Evolutionary conservation across 2,113 vertebrate genomes (phyloP), one percentile per base, ranked within the genome.

Genomic region (Gopherus flavomarginatus): DNA sequence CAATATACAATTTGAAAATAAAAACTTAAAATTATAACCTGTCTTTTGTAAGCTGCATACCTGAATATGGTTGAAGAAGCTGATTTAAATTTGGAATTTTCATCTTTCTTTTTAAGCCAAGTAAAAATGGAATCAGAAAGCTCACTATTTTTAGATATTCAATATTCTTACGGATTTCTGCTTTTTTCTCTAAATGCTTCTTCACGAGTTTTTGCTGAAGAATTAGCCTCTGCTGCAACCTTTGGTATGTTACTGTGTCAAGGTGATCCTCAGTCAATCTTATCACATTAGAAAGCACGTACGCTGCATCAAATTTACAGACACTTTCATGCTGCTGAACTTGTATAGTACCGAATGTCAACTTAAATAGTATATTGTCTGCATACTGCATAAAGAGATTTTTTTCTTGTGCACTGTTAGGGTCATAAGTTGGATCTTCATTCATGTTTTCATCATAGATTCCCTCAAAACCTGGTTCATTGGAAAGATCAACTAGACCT

Each of bases 101-200:
- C 97, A 98, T 98, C 92, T 98, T 98, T 92, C 96, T 98, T 97
- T 97, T 98, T 88, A 98, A 96, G 47, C 92, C 93, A n/a, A 98
- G 83, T 82, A 99, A 95, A 87, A 98, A 97, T 6, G 97, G 98
- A 89, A 96, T 96, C 11, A 98, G 95, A 94, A 98, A 99, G 44
- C 96, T 96, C 88, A 98, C 97, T 86, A 98, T 91, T 83, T 97
- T 97, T 27, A 98, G 90, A 53, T 98, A 98, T 31, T 97, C 94
- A 49, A 97, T 89, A 57, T 98, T 97, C 88, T 75, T 97, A 50
- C 96, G 95, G 90, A 98, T 90, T 72, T 98, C 98, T 29, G 72
- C 62, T 88, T 98, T 98, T 54, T 98, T 97, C 59, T 97, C 97
- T 52, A 98, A 90, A 38, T 98, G 93, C 62, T 98, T 98, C 42